These are phyloP conservation scores for Spheniscus mendiculus DNA, from an alignment of 2,113 vertebrate species.

Conservation along the genomic window DNA sequence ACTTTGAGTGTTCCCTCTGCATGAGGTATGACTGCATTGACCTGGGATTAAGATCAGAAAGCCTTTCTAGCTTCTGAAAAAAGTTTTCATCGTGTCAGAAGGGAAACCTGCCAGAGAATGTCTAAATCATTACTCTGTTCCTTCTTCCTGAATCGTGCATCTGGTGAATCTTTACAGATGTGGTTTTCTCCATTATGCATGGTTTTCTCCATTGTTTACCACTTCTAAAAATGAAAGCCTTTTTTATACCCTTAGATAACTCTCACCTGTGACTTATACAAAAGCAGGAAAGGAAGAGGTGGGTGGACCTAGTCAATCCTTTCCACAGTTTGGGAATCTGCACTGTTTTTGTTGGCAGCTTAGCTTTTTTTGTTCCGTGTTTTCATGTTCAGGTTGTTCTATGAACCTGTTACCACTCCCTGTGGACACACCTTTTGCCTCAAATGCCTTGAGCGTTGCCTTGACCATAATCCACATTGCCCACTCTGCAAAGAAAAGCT, in stretches of 20 bases:
- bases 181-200: neutral
- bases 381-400: conserved; percentile 83
- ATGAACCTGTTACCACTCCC: conserved; percentile 90
- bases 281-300: neutral
- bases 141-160: neutral
- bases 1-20: conserved; percentile 93
- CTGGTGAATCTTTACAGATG: neutral
- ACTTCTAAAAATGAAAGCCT: neutral
- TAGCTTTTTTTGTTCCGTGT: neutral
- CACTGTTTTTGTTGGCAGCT: neutral
- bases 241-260: neutral
- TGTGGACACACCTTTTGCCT: conserved; percentile 95
- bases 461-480: conserved; percentile 90
- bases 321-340: neutral
- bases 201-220: neutral
- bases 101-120: neutral
- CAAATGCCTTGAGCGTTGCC: conserved; percentile 92
- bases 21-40: conserved; percentile 82
- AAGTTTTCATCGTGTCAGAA: neutral
- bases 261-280: neutral
- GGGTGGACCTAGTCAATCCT: neutral
- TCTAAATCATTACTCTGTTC: neutral
- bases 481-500: conserved; percentile 93
- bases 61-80: neutral
- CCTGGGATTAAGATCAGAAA: neutral